Evolutionary conservation across 2,888 invertebrate genomes (phyloP).

Genomic region (Germaria angustata): DNA sequence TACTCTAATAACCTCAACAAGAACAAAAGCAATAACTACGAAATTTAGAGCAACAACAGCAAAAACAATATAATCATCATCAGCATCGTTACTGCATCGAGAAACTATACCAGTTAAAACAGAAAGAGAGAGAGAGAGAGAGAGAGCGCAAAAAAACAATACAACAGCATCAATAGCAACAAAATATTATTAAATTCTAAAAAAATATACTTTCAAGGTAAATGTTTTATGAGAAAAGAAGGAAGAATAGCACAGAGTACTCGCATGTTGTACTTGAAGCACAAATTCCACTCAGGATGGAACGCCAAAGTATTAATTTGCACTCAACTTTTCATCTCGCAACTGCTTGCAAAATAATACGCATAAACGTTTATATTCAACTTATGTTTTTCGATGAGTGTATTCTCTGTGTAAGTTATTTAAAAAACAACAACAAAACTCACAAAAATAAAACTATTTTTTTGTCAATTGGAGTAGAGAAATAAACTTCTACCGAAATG

Average conservation of each 20-base stretch:
- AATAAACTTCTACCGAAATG: background rate
- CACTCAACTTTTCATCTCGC: conserved; percentile 34
- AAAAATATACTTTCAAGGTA: conserved; percentile 51
- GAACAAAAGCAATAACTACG: conserved; percentile 3
- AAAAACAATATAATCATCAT: background rate
- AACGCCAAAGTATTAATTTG: conserved; percentile 48
- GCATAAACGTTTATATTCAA: background rate
- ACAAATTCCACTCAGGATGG: conserved; percentile 10
- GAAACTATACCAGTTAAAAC: conserved; percentile 50
- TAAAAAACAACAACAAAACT: background rate
- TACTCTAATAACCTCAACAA: conserved; percentile 61
- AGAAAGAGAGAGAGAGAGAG: background rate
- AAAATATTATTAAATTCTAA: conserved; percentile 31
- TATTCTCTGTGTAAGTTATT: background rate
- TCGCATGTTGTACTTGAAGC: background rate
- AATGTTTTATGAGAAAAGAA: conserved; percentile 22
- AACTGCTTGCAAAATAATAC: conserved; percentile 17
- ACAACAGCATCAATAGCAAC: background rate
- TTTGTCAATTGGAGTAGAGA: background rate
- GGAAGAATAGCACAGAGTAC: background rate
- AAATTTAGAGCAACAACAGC: background rate
- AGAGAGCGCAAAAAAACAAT: background rate
- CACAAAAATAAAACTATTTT: background rate
- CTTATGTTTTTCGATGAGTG: background rate
- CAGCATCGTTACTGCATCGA: conserved; percentile 6